Evolutionary conservation across 2,888 invertebrate species (phyloP), one percentile per base, ranked within the genome.

Genomic region (Anthoptus insignis): DNA sequence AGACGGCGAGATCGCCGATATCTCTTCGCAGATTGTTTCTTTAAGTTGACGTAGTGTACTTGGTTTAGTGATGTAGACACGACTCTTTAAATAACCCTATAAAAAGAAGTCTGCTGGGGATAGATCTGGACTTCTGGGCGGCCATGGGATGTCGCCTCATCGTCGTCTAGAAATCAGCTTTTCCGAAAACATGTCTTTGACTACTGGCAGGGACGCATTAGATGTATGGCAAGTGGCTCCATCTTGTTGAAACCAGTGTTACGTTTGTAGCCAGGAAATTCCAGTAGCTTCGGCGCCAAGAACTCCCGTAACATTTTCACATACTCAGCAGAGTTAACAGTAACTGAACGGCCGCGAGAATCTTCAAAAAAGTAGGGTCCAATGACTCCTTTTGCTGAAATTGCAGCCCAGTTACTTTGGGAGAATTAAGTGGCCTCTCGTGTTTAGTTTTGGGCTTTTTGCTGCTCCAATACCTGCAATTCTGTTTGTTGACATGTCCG

Each of bases 91-190:
- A n/a, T n/a, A n/a, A n/a, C 66, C 66, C 64, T 61, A 65, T 42
- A 68, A 59, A 58, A 68, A 69, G 45, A 70, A 65, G 29, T 67
- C 67, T 21, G 52, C 57, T 59, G 72, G 59, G 22, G 66, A 49
- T 27, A 69, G 39, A 71, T 70, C 72, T 42, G 73, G 68, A 58
- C 71, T 73, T 45, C 72, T 68, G 42, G 68, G 70, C 50, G 71
- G 71, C 69, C 72, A 70, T 53, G 65, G 67, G 59, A 69, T 73
- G 50, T 73, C 66, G 27, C 67, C 70, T 58, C 68, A n/a, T n/a
- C n/a, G n/a, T n/a, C n/a, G 45, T 45, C 65, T 61, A 59, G 66
- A 71, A n/a, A n/a, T n/a, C n/a, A n/a, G n/a, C n/a, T n/a, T n/a
- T n/a, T n/a, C n/a, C n/a, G n/a, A n/a, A n/a, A n/a, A n/a, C n/a